These are phyloP conservation scores for Calonectris borealis DNA, from an alignment of 2,113 vertebrate genomes.

Conservation along the genomic window DNA sequence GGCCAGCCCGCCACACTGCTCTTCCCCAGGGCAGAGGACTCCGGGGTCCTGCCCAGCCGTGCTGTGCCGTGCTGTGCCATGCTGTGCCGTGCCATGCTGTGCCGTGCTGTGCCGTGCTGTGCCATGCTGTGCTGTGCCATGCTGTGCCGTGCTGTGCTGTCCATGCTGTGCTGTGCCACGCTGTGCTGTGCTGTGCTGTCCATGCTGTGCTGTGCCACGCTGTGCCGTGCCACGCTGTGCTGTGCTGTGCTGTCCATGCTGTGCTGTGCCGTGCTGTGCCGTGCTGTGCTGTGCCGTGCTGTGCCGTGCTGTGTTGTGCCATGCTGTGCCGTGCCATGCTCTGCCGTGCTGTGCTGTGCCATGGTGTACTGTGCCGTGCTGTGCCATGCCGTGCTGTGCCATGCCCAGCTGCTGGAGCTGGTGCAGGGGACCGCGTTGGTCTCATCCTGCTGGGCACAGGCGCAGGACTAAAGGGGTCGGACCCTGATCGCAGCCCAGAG, in stretches of 20 bases:
- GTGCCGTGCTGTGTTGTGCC: rapidly evolving
- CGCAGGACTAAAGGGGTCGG: neutral
- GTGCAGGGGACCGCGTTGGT: neutral
- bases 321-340: rapidly evolving
- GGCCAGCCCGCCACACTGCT: neutral
- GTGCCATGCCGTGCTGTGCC: neutral
- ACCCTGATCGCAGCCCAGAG: neutral
- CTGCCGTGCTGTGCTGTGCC: neutral
- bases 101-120: neutral
- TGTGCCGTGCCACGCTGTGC: neutral
- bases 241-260: neutral
- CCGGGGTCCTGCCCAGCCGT: neutral
- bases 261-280: neutral
- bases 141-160: neutral
- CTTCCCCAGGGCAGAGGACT: neutral
- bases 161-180: rapidly evolving
- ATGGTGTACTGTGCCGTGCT: rapidly evolving
- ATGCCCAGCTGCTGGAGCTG: neutral
- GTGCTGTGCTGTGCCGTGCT: rapidly evolving
- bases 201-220: rapidly evolving
- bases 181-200: neutral
- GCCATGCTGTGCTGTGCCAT: neutral
- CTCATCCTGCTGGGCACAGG: neutral
- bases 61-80: neutral
- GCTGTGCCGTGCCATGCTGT: rapidly evolving